Evolutionary conservation across 2,113 vertebrate species (phyloP).

Genomic region (Amazona guildingii): DNA sequence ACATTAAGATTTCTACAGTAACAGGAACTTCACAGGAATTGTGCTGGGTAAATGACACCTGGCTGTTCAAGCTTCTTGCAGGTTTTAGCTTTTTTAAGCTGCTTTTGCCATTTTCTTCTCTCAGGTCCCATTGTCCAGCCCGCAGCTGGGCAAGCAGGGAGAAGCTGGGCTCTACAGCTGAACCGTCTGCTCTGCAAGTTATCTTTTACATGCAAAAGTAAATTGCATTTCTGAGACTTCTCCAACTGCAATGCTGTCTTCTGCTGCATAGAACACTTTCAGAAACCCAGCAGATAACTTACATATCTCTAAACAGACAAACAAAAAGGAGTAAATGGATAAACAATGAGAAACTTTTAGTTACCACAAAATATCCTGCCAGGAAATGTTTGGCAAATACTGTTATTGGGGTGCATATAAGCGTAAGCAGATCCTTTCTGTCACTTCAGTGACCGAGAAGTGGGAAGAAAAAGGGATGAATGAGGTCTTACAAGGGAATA

Average conservation of each 20-base stretch:
- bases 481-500: background rate
- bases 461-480: background rate
- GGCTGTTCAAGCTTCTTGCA: background rate
- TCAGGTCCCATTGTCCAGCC: background rate
- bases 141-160: fast-evolving
- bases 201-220: background rate
- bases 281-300: background rate
- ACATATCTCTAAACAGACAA: background rate
- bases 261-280: background rate
- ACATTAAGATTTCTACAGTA: background rate
- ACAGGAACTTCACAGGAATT: background rate
- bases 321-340: background rate
- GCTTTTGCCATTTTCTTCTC: background rate
- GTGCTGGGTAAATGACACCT: background rate
- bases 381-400: background rate
- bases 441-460: background rate
- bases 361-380: constrained; percentile 25
- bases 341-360: background rate
- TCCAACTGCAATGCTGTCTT: background rate
- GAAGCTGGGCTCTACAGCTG: background rate
- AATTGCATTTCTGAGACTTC: background rate
- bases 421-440: constrained; percentile 37
- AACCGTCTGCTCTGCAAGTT: background rate
- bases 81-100: background rate
- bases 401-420: constrained; percentile 18